phyloP scores from a whole-genome alignment of 1,140 invertebrate species.

The Sarcophaga bullata region DNA sequence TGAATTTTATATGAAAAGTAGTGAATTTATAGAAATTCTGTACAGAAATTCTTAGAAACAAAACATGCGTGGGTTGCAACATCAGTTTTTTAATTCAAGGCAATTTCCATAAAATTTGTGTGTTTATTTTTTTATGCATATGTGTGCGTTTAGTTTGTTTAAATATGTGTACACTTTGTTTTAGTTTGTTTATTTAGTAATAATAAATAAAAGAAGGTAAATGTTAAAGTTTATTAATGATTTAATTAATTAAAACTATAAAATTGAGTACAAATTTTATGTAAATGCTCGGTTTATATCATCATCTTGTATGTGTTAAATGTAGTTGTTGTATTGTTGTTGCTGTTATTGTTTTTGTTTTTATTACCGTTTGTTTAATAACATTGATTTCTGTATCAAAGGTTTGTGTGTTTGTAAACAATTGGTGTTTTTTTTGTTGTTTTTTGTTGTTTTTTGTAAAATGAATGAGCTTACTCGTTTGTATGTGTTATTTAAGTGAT shows the following conservation, averaged over 20 bases:
- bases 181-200: background rate
- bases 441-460: no score
- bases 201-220: background rate
- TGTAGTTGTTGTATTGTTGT: no score
- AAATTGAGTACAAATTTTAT: no score
- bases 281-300: no score
- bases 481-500: background rate
- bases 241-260: no score
- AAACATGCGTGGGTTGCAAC: conserved; percentile 25
- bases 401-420: no score
- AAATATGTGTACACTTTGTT: background rate
- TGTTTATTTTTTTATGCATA: background rate
- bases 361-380: no score
- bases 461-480: no score
- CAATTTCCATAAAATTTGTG: conserved; percentile 14
- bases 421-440: no score
- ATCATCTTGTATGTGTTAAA: no score
- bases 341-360: no score
- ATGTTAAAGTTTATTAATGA: background rate
- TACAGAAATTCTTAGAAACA: conserved; percentile 4
- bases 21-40: background rate
- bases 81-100: conserved; percentile 19
- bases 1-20: background rate
- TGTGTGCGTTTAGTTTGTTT: background rate
- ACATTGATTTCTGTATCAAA: no score